Evolutionary conservation across 1,140 invertebrate genomes (phyloP).

Genomic region (Melitaea cinxia): DNA sequence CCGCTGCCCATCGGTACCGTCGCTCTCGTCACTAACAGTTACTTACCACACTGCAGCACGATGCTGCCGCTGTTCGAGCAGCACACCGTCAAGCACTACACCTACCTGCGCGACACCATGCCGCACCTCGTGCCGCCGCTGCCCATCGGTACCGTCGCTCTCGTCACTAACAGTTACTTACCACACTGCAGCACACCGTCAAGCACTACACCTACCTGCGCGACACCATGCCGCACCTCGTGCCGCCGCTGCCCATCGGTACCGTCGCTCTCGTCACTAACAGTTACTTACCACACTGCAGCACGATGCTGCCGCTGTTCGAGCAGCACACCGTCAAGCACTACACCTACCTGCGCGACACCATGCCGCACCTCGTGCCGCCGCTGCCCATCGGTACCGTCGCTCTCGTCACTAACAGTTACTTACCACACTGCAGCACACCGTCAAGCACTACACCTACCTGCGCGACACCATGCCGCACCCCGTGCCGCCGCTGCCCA

Average conservation of each 20-base stretch:
- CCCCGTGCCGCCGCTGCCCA: conserved; percentile 95
- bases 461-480: conserved; percentile 95
- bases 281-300: no score
- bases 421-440: no score
- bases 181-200: conserved; percentile 92
- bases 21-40: not conserved
- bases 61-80: conserved; percentile 96
- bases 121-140: conserved; percentile 94
- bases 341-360: conserved; percentile 82
- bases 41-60: conserved; percentile 93
- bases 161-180: no score
- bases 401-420: not conserved
- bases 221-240: conserved; percentile 95
- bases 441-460: conserved; percentile 95
- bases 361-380: conserved; percentile 96
- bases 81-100: conserved; percentile 95
- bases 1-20: conserved; percentile 86
- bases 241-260: conserved; percentile 90
- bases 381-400: conserved; percentile 86
- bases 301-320: conserved; percentile 95
- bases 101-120: conserved; percentile 96
- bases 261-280: conserved; percentile 18
- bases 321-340: conserved; percentile 95
- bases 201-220: conserved; percentile 97
- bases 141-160: conserved; percentile 82